Evolutionary conservation across 2,113 vertebrate genomes (phyloP).

Genomic region (Furnarius figulus): DNA sequence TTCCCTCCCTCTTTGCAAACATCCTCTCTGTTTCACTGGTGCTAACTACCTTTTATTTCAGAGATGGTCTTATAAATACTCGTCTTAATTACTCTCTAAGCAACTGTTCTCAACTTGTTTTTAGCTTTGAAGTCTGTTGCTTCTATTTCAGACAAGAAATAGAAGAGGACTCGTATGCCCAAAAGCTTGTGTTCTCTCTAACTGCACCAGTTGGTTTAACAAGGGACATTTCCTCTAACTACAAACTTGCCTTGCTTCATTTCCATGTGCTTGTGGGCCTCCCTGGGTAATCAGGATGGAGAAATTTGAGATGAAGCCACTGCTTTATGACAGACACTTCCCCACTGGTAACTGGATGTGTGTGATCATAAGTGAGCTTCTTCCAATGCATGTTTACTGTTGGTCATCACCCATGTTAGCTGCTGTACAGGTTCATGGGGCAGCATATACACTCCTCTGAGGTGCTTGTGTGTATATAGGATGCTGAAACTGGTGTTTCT

Average conservation of each 20-base stretch:
- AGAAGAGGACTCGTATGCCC: constrained; percentile 17
- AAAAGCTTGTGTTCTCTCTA: constrained; percentile 23
- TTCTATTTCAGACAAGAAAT: constrained; percentile 65
- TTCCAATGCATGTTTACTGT: neutral
- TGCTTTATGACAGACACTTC: neutral
- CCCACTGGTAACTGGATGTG: neutral
- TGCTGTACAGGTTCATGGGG: neutral
- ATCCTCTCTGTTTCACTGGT: constrained; percentile 29
- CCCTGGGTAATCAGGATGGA: neutral
- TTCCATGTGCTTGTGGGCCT: neutral
- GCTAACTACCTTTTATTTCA: constrained; percentile 59
- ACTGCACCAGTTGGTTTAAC: constrained; percentile 27
- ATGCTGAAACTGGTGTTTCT: neutral
- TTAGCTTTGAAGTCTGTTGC: constrained; percentile 69
- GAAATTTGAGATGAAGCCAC: neutral
- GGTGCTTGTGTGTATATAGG: neutral
- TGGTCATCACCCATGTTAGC: neutral
- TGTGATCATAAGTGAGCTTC: neutral
- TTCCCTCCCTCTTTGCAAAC: neutral
- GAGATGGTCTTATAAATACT: constrained; percentile 62
- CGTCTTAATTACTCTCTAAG: constrained; percentile 56
- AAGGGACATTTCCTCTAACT: neutral
- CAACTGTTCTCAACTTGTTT: constrained; percentile 64
- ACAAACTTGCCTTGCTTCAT: neutral
- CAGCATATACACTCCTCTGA: neutral